Evolutionary conservation across 1,140 invertebrate species (phyloP).

Genomic region (Nylanderia fulva): DNA sequence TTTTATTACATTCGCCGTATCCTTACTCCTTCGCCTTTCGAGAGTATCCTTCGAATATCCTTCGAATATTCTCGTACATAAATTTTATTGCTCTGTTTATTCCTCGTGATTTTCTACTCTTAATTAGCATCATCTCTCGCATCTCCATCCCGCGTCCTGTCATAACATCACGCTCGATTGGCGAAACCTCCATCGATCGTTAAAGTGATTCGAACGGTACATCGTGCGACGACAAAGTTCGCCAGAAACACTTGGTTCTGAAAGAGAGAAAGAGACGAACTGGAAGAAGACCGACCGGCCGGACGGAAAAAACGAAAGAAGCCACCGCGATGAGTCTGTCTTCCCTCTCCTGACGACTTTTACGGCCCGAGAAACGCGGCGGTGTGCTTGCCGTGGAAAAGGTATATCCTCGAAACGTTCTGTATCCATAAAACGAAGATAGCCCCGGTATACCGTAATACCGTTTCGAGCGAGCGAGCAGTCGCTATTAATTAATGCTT

Average conservation of each 20-base stretch:
- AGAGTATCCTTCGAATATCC: not conserved
- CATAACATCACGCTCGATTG: constrained; percentile 24
- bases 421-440: constrained; percentile 70
- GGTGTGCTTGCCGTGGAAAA: constrained; percentile 39
- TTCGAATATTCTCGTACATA: constrained; percentile 21
- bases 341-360: constrained; percentile 40
- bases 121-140: constrained; percentile 43
- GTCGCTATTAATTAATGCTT: constrained; percentile 75
- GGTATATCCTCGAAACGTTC: constrained; percentile 64
- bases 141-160: not conserved
- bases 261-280: not conserved
- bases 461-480: constrained; percentile 67
- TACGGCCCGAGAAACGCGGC: constrained; percentile 51
- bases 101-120: constrained; percentile 39
- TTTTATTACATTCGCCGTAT: not conserved
- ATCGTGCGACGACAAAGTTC: constrained; percentile 41
- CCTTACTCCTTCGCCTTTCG: not conserved
- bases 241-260: constrained; percentile 15
- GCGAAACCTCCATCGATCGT: constrained; percentile 26
- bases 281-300: not conserved
- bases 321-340: constrained; percentile 42
- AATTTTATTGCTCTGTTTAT: constrained; percentile 39
- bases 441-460: constrained; percentile 67
- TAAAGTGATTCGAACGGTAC: constrained; percentile 10
- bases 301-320: constrained; percentile 43